Evolutionary conservation across 1,140 invertebrate species (phyloP).

Genomic region (Drosophila persimilis): DNA sequence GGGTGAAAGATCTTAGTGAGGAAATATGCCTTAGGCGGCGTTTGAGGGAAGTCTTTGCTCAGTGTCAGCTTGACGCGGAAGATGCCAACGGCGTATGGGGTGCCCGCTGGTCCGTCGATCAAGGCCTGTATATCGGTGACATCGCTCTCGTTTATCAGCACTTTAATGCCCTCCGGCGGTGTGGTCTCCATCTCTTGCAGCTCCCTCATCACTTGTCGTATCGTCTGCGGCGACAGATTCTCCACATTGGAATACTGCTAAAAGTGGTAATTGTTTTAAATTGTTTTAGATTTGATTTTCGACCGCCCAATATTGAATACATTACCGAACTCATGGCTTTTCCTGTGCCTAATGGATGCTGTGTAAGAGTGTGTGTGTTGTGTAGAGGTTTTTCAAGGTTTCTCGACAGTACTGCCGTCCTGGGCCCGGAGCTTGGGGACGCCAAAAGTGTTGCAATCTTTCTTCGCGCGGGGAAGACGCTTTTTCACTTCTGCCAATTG

Average conservation of each 20-base stretch:
- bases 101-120: conserved; percentile 94
- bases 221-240: conserved; percentile 96
- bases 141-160: conserved; percentile 94
- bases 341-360: conserved; percentile 17
- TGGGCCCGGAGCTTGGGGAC: conserved; percentile 31
- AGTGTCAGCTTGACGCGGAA: conserved; percentile 96
- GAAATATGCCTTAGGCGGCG: conserved; percentile 97
- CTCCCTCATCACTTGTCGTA: conserved; percentile 92
- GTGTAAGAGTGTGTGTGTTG: conserved; percentile 2
- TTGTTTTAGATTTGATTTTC: too few species aligned
- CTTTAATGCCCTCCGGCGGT: conserved; percentile 94
- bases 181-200: conserved; percentile 89
- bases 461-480: conserved; percentile 24
- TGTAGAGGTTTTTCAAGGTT: conserved; percentile 18
- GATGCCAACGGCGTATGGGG: conserved; percentile 92
- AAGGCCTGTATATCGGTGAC: conserved; percentile 96
- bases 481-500: conserved; percentile 16
- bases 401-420: conserved; percentile 28
- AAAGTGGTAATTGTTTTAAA: too few species aligned
- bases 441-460: conserved; percentile 59
- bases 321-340: conserved; percentile 70
- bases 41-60: conserved; percentile 96
- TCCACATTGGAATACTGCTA: conserved; percentile 93
- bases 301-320: conserved; percentile 38
- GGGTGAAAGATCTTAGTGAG: conserved; percentile 99